Conservation (phyloP, 2,113 vertebrate genomes). For the Pimephales promelas region DNA sequence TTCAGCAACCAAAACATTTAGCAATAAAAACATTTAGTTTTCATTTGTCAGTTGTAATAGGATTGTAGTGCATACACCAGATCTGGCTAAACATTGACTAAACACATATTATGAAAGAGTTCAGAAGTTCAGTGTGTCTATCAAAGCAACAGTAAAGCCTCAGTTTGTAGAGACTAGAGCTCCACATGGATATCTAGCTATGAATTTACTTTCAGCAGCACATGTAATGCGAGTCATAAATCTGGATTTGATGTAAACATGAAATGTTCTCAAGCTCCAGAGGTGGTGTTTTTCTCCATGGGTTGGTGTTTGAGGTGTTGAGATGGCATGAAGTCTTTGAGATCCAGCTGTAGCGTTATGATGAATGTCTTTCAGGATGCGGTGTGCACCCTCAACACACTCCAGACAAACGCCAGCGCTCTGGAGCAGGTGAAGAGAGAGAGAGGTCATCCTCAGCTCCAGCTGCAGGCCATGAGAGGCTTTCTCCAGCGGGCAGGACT, state of each 20-base stretch:
- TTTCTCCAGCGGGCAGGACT: slow-evolving; percentile 85
- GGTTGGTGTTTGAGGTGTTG: neutral
- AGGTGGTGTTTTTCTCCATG: neutral
- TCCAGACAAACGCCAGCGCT: slow-evolving; percentile 90
- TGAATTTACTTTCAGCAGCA: neutral
- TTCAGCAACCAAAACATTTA: neutral
- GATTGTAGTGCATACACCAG: neutral
- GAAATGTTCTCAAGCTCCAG: neutral
- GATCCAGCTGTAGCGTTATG: neutral
- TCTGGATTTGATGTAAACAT: neutral
- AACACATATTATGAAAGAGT: slow-evolving; percentile 25
- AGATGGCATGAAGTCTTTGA: neutral
- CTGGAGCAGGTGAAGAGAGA: slow-evolving; percentile 85
- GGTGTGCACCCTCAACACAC: slow-evolving; percentile 88
- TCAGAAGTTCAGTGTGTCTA: neutral
- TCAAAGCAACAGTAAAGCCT: neutral
- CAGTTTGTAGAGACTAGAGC: neutral
- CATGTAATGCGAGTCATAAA: neutral
- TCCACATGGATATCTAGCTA: neutral
- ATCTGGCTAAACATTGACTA: slow-evolving; percentile 40
- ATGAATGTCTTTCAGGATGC: slow-evolving; percentile 81
- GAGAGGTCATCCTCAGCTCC: slow-evolving; percentile 75
- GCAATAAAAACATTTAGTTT: neutral
- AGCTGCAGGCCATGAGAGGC: slow-evolving; percentile 85
- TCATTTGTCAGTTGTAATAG: neutral